These are phyloP conservation scores for Xestia xanthographa DNA, from an alignment of 2,888 invertebrate species.

Conservation along the genomic window DNA sequence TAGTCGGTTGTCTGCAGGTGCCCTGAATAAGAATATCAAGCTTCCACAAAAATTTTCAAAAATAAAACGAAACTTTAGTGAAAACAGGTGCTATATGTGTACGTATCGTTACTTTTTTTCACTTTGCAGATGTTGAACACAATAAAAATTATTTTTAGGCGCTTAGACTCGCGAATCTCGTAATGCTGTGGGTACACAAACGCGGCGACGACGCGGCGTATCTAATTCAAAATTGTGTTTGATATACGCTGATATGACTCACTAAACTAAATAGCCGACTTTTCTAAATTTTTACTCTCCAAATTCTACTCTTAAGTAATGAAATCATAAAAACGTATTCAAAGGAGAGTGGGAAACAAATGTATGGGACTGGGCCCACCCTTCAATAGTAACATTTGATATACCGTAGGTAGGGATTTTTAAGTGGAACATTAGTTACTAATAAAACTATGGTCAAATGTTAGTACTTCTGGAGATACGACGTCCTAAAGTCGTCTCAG, in stretches of 20 bases:
- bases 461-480: too few species aligned
- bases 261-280: neutral
- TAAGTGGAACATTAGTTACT: too few species aligned
- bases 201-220: neutral
- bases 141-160: neutral
- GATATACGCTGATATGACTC: neutral
- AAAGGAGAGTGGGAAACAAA: too few species aligned
- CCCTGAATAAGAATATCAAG: neutral
- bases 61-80: neutral
- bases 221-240: neutral
- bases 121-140: neutral
- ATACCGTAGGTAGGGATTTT: too few species aligned
- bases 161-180: neutral
- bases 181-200: neutral
- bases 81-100: conserved; percentile 44
- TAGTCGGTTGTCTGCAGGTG: neutral
- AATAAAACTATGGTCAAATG: too few species aligned
- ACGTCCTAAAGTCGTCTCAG: too few species aligned
- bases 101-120: neutral
- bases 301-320: too few species aligned
- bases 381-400: too few species aligned
- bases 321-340: too few species aligned
- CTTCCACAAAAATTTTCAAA: neutral
- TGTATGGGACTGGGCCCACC: too few species aligned
- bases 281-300: neutral